phyloP scores from a whole-genome alignment of 2,113 vertebrate species.

The Cottus gobio region DNA sequence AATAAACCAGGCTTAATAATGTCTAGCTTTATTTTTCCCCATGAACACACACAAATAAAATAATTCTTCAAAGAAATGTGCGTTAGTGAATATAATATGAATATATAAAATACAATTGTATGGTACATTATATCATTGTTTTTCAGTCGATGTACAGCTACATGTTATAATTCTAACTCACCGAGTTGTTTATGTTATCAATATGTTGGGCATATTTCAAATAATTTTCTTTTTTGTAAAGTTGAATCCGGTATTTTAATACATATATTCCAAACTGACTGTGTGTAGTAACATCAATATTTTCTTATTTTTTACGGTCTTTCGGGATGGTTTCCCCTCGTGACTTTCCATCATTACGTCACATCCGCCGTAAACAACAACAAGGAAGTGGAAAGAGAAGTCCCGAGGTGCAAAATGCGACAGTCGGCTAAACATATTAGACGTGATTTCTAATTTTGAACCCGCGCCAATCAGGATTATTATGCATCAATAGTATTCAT shows the following conservation, averaged over 20 bases:
- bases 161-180: no score
- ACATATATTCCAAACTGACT: neutral
- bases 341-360: conserved; percentile 36
- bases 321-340: neutral
- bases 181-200: no score
- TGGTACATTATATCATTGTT: no score
- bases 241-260: no score
- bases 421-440: neutral
- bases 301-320: neutral
- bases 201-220: no score
- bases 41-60: neutral
- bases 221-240: no score
- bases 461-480: neutral
- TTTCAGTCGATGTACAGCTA: no score
- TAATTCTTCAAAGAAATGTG: neutral
- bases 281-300: neutral
- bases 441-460: neutral
- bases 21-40: neutral
- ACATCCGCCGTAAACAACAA: conserved; percentile 73
- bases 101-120: no score
- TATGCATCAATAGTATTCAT: conserved; percentile 13
- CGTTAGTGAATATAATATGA: neutral
- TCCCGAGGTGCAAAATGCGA: conserved; percentile 20
- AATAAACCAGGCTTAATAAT: neutral
- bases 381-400: conserved; percentile 63